Evolutionary conservation across 2,113 vertebrate genomes (phyloP).

Genomic region (Nothobranchius furzeri): DNA sequence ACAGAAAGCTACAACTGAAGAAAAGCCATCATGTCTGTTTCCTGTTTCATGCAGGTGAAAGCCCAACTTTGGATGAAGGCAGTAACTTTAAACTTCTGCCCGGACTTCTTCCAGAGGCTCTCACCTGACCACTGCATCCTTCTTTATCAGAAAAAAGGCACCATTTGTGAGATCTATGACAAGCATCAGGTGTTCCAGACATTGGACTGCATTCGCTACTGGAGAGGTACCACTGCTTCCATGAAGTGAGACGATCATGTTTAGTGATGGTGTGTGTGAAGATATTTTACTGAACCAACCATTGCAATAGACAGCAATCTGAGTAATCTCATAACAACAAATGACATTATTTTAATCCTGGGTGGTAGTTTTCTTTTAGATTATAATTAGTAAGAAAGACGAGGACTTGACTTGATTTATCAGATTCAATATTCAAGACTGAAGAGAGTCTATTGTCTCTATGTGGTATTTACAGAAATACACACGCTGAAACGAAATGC

Average conservation of each 20-base stretch:
- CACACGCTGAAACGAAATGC: too few species aligned
- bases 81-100: slow-evolving; percentile 82
- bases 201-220: slow-evolving; percentile 93
- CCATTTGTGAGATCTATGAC: slow-evolving; percentile 97
- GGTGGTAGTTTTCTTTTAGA: too few species aligned
- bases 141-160: slow-evolving; percentile 96
- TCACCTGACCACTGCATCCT: slow-evolving; percentile 91
- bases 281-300: background rate
- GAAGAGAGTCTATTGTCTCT: too few species aligned
- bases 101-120: slow-evolving; percentile 89
- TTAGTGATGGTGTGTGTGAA: background rate
- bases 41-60: slow-evolving; percentile 82
- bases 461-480: too few species aligned
- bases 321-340: too few species aligned
- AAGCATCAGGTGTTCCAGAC: slow-evolving; percentile 97
- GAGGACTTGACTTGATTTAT: too few species aligned
- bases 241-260: background rate
- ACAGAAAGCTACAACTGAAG: background rate
- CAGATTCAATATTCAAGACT: too few species aligned
- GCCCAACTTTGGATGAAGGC: slow-evolving; percentile 93
- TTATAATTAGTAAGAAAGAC: too few species aligned
- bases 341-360: too few species aligned
- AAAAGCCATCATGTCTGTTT: background rate
- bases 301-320: too few species aligned
- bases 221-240: slow-evolving; percentile 77